Evolutionary conservation across 1,140 invertebrate species (phyloP), one percentile per base, ranked within the genome.

Genomic region (Oscheius sp.): DNA sequence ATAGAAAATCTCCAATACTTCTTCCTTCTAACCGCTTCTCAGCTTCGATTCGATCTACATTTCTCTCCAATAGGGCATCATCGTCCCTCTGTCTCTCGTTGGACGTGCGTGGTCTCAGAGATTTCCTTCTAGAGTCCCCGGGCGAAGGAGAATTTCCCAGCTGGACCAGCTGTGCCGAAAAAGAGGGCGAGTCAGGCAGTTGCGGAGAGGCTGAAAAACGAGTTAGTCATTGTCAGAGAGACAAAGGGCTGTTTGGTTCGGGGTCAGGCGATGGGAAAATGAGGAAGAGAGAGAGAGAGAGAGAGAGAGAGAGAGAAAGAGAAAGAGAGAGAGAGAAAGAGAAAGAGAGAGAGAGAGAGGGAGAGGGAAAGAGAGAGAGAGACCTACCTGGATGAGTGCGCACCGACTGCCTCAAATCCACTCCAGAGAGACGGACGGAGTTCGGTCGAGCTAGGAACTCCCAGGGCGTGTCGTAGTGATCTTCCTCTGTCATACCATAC

Each of bases 391-490:
- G 32, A 63, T n/a, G 7, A 32, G 31, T 63, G 31, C 31, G 7
- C 0, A 42, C 55, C 18, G 58, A 64, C 23, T 59, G 29, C 23
- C 68, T 29, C 2, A 70, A 35, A 46, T 70, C 68, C 13, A 61
- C 69, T 1, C 59, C 35, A 3, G 69, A 71, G 42, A 71, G 58
- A 32, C 69, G 35, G 15, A 71, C 62, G 36, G 69, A 71, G 29
- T 36, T 65, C 4, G 69, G 69, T 3, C 69, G 20, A 18, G 69
- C 69, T 18, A 71, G 29, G 26, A 64, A 75, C 28, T 75, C 73
- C 73, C 73, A 75, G 1, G 73, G 73, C 31, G 68, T 66, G 55
- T 75, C 73, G 32, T 75, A 75, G 35, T 75, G 73, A 15, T 74
- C 73, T 52, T 75, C 68, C 18, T 75, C 73, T 29, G 49, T 55